Evolutionary conservation across 2,113 vertebrate genomes (phyloP), one percentile per base, ranked within the genome.

Genomic region (Leucopternis melanops): DNA sequence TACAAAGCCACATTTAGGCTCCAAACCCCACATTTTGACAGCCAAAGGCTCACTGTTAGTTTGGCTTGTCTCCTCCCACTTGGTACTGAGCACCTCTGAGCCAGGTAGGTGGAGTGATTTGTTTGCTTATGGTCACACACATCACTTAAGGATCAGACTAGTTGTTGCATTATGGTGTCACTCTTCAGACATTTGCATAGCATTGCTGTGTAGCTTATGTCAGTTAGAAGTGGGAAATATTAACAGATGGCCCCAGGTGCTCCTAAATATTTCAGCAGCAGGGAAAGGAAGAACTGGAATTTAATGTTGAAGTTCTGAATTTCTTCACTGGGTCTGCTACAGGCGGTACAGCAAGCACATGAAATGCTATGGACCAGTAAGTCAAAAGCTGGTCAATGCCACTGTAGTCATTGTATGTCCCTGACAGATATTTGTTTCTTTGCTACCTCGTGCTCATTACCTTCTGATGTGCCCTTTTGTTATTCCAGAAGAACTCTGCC

Each of bases 161-260:
- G 92, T 96, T 81, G 78, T 90, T 90, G 87, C 61, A 44, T 95
- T 83, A 89, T 82, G 82, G 86, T 91, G 85, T 95, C 90, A 88
- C 78, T 90, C 79, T 80, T 90, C 63, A 92, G 81, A 95, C 8
- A 2, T 83, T 73, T 74, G 79, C 94, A 81, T 50, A n/a, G 61
- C 88, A 95, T n/a, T 66, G 36, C n/a, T 89, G 3, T 34, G 19
- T 34, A 74, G 27, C 23, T 94, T 47, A 47, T 67, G 31, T 27
- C 69, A 81, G 19, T 77, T 84, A 84, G 50, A 86, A 81, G 59
- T 38, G 42, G 47, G 38, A 81, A 81, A 58, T 58, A 81, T 5
- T 62, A 92, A 52, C 44, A 55, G 67, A 57, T 71, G n/a, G 13
- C 15, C 50, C 26, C 27, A 81, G 18, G 40, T 78, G 55, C 25